Evolutionary conservation across 1,140 invertebrate species (phyloP).

Genomic region (Pseudomyrmex flavicornis): DNA sequence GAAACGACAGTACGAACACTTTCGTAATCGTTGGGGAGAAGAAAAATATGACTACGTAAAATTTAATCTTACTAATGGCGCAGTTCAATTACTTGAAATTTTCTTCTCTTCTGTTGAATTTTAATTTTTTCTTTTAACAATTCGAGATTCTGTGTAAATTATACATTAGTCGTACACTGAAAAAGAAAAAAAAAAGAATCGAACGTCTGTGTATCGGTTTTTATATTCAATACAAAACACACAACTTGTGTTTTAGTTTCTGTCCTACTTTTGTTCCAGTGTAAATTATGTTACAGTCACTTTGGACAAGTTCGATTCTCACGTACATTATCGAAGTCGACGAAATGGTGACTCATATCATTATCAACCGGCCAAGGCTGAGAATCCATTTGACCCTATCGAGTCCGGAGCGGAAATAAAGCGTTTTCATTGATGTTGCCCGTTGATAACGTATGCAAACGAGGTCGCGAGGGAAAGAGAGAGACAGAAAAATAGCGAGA

Average conservation of each 20-base stretch:
- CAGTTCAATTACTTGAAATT: constrained; percentile 42
- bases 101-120: constrained; percentile 4
- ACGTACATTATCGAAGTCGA: constrained; percentile 13
- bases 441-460: constrained; percentile 32
- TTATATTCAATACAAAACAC: no score
- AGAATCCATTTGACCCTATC: constrained; percentile 43
- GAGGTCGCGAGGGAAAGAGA: constrained; percentile 20
- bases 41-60: constrained; percentile 1
- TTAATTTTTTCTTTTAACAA: constrained; percentile 7
- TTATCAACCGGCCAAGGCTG: constrained; percentile 38
- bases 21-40: constrained; percentile 35
- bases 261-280: no score
- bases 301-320: constrained; percentile 1
- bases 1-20: constrained; percentile 4
- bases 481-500: not conserved
- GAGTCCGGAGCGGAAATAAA: constrained; percentile 33
- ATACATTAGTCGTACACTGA: no score
- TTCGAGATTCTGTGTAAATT: not conserved
- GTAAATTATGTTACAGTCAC: not conserved
- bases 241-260: no score
- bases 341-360: constrained; percentile 18
- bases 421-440: constrained; percentile 31
- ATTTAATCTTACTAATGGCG: constrained; percentile 44
- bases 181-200: no score
- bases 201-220: no score